phyloP scores from a whole-genome alignment of 2,888 invertebrate genomes.

The Xestoiulus laeticollis region DNA sequence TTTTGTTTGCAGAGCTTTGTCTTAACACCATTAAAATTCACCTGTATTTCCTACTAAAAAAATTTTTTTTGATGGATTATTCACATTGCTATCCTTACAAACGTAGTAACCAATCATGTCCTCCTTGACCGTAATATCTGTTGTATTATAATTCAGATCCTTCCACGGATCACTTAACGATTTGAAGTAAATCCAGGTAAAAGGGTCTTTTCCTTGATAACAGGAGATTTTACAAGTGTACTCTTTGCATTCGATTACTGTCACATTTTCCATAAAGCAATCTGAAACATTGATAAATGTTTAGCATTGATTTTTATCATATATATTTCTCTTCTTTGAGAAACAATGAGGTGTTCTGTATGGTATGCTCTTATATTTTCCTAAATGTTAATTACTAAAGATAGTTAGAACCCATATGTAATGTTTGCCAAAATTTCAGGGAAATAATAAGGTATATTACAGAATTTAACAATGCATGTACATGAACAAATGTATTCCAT shows the following conservation, averaged over 20 bases:
- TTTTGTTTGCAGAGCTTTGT: not conserved
- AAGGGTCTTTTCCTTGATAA: not conserved
- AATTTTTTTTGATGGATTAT: too few species aligned
- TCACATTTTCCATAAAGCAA: not conserved
- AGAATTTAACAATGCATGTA: too few species aligned
- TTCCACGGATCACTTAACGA: not conserved
- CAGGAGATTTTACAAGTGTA: not conserved
- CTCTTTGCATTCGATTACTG: not conserved
- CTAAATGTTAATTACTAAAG: too few species aligned
- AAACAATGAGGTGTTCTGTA: too few species aligned
- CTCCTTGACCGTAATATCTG: not conserved
- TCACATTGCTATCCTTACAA: not conserved
- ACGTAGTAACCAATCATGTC: not conserved
- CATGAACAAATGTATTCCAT: too few species aligned
- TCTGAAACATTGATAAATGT: not conserved
- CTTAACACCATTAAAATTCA: not conserved
- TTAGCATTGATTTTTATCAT: too few species aligned
- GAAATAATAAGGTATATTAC: too few species aligned
- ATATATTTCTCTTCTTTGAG: too few species aligned
- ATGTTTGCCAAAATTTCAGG: too few species aligned
- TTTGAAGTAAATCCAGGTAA: not conserved
- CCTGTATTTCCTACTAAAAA: too few species aligned
- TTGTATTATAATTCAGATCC: not conserved
- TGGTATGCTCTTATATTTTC: too few species aligned
- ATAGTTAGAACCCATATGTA: too few species aligned